phyloP scores from a whole-genome alignment of 2,113 vertebrate species.

The Mellivora capensis region DNA sequence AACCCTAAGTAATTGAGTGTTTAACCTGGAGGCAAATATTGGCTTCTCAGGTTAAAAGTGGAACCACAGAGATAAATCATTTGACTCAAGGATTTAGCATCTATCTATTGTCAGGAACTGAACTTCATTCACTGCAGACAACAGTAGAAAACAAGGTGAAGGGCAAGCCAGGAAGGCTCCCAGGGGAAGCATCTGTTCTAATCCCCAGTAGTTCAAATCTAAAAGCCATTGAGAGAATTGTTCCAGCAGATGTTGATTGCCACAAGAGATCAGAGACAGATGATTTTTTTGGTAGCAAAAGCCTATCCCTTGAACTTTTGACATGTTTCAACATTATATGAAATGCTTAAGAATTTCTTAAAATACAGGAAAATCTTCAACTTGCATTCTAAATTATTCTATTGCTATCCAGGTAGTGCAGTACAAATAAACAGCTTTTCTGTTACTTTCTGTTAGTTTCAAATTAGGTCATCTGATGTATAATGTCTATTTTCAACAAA shows the following conservation, averaged over 20 bases:
- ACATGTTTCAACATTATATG: slow-evolving; percentile 6
- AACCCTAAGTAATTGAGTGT: slow-evolving; percentile 34
- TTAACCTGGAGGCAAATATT: slow-evolving; percentile 46
- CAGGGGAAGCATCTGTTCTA: slow-evolving; percentile 34
- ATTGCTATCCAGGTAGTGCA: not conserved
- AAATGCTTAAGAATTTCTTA: not conserved
- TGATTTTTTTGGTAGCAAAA: not conserved
- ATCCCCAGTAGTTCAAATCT: slow-evolving; percentile 16
- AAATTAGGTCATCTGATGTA: not conserved
- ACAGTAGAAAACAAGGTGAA: slow-evolving; percentile 3
- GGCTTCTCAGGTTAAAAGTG: slow-evolving; percentile 38
- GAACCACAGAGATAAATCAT: slow-evolving; percentile 39
- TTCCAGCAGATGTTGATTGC: slow-evolving; percentile 47
- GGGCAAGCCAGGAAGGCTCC: not conserved
- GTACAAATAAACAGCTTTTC: not conserved
- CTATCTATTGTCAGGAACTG: slow-evolving; percentile 15
- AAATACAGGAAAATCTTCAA: not conserved
- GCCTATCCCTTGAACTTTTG: not conserved
- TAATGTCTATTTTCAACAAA: not conserved
- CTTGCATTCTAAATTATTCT: not conserved
- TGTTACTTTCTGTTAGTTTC: not conserved
- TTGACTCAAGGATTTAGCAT: slow-evolving; percentile 14
- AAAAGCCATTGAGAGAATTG: slow-evolving; percentile 26
- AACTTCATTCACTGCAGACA: not conserved
- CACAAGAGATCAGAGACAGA: slow-evolving; percentile 6